Conservation (phyloP, 2,113 vertebrate genomes). For the Myotis davidii region DNA sequence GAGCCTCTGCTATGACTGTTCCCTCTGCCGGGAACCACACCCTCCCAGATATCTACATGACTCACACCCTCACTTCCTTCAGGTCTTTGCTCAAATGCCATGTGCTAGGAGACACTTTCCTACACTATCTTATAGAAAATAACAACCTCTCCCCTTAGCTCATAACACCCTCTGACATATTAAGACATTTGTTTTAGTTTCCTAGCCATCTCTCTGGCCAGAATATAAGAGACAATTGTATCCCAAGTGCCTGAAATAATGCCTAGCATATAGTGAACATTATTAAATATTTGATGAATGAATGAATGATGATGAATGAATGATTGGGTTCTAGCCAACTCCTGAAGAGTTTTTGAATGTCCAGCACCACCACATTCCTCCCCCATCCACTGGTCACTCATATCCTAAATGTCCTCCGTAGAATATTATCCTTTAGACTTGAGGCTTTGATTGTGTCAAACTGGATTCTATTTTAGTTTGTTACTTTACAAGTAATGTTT, state of each 20-base stretch:
- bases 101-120: background rate
- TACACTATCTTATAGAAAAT: background rate
- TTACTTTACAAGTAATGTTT: background rate
- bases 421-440: background rate
- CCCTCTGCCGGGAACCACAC: background rate
- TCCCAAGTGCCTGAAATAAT: background rate
- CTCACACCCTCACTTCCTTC: background rate
- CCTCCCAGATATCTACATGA: background rate
- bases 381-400: background rate
- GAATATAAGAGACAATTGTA: background rate
- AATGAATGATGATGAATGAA: background rate
- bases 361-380: background rate
- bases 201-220: background rate
- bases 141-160: background rate
- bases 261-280: background rate
- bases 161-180: background rate
- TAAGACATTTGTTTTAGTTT: background rate
- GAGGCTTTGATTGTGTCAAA: background rate
- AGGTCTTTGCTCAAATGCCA: background rate
- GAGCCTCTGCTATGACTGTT: background rate
- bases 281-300: background rate
- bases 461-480: background rate
- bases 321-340: background rate
- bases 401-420: background rate
- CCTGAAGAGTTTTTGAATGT: background rate